Conservation (phyloP, 2,888 invertebrate genomes). For the Dasysyrphus albostriatus region DNA sequence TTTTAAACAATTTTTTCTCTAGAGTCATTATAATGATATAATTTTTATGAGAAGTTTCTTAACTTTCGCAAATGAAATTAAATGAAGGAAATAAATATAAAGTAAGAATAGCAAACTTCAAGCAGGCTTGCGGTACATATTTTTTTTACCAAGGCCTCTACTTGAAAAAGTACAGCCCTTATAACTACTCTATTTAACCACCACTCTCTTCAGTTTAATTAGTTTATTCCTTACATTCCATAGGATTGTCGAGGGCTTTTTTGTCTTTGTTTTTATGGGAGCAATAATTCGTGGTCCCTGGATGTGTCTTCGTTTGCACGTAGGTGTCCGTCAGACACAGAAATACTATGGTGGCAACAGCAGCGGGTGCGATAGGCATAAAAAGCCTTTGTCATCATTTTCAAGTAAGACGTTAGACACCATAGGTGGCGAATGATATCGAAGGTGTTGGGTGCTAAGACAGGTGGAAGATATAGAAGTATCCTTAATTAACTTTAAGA, state of each 20-base stretch:
- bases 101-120: too few relatives aligned
- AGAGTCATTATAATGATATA: too few relatives aligned
- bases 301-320: constrained; percentile 28
- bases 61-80: too few relatives aligned
- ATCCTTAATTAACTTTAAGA: constrained; percentile 68
- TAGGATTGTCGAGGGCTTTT: background rate
- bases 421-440: constrained; percentile 44
- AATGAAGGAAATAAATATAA: too few relatives aligned
- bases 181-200: constrained; percentile 1
- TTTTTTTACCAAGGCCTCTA: background rate
- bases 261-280: constrained; percentile 7
- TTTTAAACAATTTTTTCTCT: too few relatives aligned
- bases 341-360: background rate
- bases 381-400: constrained; percentile 23
- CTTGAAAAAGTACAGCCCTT: background rate
- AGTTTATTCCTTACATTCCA: constrained; percentile 18
- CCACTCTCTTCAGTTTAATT: constrained; percentile 33
- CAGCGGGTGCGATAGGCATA: background rate
- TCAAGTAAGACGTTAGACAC: constrained; percentile 43
- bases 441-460: constrained; percentile 48
- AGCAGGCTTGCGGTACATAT: too few relatives aligned
- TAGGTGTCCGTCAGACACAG: constrained; percentile 39
- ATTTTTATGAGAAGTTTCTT: too few relatives aligned
- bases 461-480: constrained; percentile 50
- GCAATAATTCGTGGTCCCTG: constrained; percentile 38